Percentiles rank a stretch among this genome's conserved stretches.
Evolutionary conservation across 1,140 invertebrate species (phyloP).

Genomic region (Metopolophium dirhodum): DNA sequence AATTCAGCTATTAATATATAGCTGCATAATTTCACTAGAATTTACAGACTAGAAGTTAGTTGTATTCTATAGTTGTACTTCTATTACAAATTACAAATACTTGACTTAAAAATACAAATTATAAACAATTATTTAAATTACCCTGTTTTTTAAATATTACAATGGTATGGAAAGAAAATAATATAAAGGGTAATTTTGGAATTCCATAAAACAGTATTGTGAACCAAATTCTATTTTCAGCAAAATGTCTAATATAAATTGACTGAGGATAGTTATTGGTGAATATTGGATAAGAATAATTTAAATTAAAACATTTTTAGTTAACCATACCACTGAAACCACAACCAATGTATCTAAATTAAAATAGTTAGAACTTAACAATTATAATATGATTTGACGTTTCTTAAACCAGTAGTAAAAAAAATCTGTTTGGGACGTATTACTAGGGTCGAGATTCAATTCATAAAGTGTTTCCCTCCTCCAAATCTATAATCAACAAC

Average conservation of each 20-base stretch:
- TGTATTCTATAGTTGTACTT: too few relatives aligned
- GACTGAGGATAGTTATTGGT: not conserved
- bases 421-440: conserved; percentile 34
- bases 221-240: not conserved
- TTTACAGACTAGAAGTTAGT: not conserved
- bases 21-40: not conserved
- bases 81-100: not conserved
- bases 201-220: not conserved
- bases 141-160: not conserved
- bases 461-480: conserved; percentile 13
- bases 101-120: not conserved
- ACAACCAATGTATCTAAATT: not conserved
- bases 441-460: not conserved
- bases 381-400: conserved; percentile 22
- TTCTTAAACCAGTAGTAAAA: not conserved
- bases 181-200: not conserved
- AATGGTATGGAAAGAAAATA: not conserved
- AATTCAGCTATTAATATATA: not conserved
- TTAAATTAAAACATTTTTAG: not conserved
- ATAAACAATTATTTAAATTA: not conserved
- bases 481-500: not conserved
- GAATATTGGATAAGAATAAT: not conserved
- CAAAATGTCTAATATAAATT: not conserved
- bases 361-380: not conserved
- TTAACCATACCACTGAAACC: not conserved